Evolutionary conservation across 1,140 invertebrate species (phyloP).

Genomic region (Cotesia glomerata): DNA sequence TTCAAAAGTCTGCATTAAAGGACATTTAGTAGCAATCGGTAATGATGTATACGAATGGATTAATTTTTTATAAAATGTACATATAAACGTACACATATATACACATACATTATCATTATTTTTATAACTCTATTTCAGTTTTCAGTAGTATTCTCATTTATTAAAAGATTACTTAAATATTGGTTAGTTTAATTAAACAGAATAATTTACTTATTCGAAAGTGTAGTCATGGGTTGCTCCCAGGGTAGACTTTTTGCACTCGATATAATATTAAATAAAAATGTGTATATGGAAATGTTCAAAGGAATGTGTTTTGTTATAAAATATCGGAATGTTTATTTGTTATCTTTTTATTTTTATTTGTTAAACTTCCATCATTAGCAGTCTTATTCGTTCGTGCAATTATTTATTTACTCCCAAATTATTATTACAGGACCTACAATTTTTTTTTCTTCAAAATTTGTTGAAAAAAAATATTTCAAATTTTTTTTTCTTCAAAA

Average conservation of each 20-base stretch:
- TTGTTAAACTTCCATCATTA: not conserved
- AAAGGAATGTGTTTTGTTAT: not conserved
- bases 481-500: no score
- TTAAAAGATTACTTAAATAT: not conserved
- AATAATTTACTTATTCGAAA: not conserved
- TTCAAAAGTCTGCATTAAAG: not conserved
- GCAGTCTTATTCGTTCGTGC: constrained; percentile 23
- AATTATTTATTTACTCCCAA: constrained; percentile 21
- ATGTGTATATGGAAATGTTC: not conserved
- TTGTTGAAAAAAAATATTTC: no score
- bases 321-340: constrained; percentile 1
- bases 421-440: no score
- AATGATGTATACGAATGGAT: constrained; percentile 6
- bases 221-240: not conserved
- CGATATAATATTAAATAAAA: not conserved
- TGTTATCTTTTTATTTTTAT: not conserved
- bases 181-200: not conserved
- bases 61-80: constrained; percentile 21
- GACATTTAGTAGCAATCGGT: not conserved
- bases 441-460: no score
- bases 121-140: not conserved
- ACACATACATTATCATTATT: constrained; percentile 25
- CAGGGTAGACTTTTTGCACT: not conserved
- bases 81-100: constrained; percentile 23
- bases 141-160: not conserved